phyloP scores from a whole-genome alignment of 2,888 invertebrate species.

The Dynastes hyllus region DNA sequence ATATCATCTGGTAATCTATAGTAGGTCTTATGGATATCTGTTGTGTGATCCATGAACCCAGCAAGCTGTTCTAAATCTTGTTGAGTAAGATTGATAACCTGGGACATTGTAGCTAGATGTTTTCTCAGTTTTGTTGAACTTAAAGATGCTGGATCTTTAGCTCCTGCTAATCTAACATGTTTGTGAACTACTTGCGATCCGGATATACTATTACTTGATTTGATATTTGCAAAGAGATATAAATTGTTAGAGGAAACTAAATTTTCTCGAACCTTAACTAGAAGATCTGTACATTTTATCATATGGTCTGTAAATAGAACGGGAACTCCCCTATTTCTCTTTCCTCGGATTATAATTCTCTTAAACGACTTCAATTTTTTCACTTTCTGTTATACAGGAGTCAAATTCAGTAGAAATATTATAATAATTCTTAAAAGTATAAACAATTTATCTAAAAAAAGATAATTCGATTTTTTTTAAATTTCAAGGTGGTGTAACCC shows the following conservation, averaged over 20 bases:
- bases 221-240: slow-evolving; percentile 52
- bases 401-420: too few species aligned
- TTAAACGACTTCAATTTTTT: too few species aligned
- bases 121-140: slow-evolving; percentile 51
- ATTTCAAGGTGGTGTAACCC: too few species aligned
- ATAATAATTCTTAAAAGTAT: too few species aligned
- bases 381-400: too few species aligned
- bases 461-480: too few species aligned
- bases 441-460: too few species aligned
- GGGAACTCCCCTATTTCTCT: background rate
- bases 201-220: slow-evolving; percentile 47
- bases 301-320: background rate
- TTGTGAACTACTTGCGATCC: slow-evolving; percentile 39
- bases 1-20: slow-evolving; percentile 57
- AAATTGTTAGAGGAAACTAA: background rate
- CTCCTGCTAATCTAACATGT: slow-evolving; percentile 36
- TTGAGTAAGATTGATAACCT: slow-evolving; percentile 4
- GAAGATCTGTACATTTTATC: background rate
- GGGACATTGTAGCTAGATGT: slow-evolving; percentile 20
- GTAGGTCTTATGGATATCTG: slow-evolving; percentile 5
- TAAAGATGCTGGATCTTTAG: slow-evolving; percentile 42
- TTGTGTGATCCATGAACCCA: background rate
- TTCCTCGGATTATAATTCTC: too few species aligned
- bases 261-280: background rate
- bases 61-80: slow-evolving; percentile 2